Evolutionary conservation across 2,113 vertebrate genomes (phyloP), one percentile per base, ranked within the genome.

Genomic region (Ctenodactylus gundi): DNA sequence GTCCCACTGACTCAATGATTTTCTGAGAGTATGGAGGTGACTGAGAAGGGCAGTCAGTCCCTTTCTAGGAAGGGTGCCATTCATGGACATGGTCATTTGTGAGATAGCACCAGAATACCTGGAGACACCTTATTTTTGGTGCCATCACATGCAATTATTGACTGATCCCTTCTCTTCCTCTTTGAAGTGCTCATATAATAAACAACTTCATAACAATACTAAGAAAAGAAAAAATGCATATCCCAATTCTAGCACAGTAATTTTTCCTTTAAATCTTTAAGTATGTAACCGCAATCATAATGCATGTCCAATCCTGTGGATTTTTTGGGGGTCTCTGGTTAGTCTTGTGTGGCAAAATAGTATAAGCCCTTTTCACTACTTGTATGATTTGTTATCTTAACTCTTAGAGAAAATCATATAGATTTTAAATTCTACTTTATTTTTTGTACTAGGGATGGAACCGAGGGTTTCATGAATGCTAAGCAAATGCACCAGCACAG

Each of bases 401-500:
- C 12, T 55, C 88, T 75, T 65, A 88, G 36, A 62, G n/a, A 88
- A 53, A 41, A 65, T 1, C 57, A 70, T 4, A 39, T 39, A 60
- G 46, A 78, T 77, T 93, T 81, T 76, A 77, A 91, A 73, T 77
- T 90, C 75, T 76, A 65, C 58, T 92, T 94, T 53, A 23, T 20
- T 49, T 49, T 72, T 72, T 27, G 44, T 75, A 49, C 15, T 75
- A 15, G 72, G 17, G 29, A 34, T 34, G 14, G 25, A 49, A 49
- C 14, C 44, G 27, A 75, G 44, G 70, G 72, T 49, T 36, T 49
- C 6, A 9, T 46, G 70, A 14, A 46, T 27, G 68, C 21, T 46
- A 73, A 27, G 70, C 7, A 44, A 75, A 44, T 49, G 29, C 46
- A 31, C 34, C 34, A 49, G 44, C 15, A 49, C 7, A 31, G 27